Base-by-base conservation (phyloP, 1,140 invertebrate species). In the Drosophila jambulina region DNA sequence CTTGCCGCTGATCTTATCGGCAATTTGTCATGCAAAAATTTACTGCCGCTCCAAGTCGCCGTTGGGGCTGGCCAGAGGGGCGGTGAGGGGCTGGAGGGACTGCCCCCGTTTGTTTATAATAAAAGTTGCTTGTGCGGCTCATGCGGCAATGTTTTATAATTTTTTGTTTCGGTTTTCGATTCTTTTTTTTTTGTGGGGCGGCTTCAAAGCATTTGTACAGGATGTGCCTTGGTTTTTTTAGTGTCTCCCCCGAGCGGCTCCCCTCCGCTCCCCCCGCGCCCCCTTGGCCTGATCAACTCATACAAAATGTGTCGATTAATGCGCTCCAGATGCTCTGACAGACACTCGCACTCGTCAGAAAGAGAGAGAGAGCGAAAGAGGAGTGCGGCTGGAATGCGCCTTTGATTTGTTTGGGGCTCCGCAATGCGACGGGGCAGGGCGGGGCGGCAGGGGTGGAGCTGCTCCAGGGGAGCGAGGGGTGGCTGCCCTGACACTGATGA, bases 21-120 rank as follows among this genome's bases (percentile, higher is more conserved):
- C 84, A 88, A 88, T 88, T 88, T 88, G 84, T 88, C 84, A 88
- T 88, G 84, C 85, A 88, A 88, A 88, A 90, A 90, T 88, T 88
- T 90, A 87, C 84, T 88, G 80, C 80, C 68, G 58, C 77, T 72
- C 36, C 51, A 59, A 69, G 63, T 70, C 78, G 29, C 27, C 27
- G n/a, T 17, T 13, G 27, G 25, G 17, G 46, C 15, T 19, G 36
- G 23, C 10, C 19, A 13, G 43, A 46, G 45, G 45, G 45, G 45
- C 21, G 17, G 19, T 0, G n/a, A 21, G 51, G 36, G 42, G 10
- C 23, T 36, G 42, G 9, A 43, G 59, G 77, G 46, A 38, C 54
- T 61, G 61, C 69, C 60, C 61, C 77, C 67, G 77, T 84, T 85
- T 84, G 82, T 80, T 85, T 85, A 84, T 84, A 82, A 78, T 82